Percentiles rank a stretch among this genome's conserved stretches.
These are phyloP conservation scores for Xiphorhynchus erythropygius DNA, from an alignment of 2,797 vertebrate species.

Conservation along the genomic window DNA sequence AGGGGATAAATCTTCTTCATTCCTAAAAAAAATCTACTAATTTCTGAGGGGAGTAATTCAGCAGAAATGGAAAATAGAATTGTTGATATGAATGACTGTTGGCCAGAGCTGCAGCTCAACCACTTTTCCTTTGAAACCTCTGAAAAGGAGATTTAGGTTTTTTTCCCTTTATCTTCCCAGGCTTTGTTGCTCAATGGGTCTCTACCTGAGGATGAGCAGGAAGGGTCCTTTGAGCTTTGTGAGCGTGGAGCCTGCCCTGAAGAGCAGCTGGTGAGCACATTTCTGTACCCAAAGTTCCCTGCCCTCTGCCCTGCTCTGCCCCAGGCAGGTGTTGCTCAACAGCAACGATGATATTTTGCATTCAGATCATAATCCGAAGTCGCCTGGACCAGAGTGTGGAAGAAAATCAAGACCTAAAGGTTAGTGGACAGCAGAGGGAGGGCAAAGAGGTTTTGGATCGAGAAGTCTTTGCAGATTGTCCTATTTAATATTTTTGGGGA, in stretches of 20 bases:
- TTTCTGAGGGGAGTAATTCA: background rate
- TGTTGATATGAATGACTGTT: background rate
- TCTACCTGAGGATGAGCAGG: slow-evolving; percentile 91
- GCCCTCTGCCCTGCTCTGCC: background rate
- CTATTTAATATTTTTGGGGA: background rate
- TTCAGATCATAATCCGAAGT: slow-evolving; percentile 90
- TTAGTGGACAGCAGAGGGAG: slow-evolving; percentile 48
- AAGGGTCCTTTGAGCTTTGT: slow-evolving; percentile 80
- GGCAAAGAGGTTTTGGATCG: background rate
- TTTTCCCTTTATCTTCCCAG: slow-evolving; percentile 64
- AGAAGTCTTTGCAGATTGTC: background rate
- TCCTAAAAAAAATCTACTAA: background rate
- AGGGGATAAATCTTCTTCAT: background rate
- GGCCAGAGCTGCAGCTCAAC: background rate
- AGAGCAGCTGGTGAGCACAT: slow-evolving; percentile 87
- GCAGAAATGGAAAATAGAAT: background rate
- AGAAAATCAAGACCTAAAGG: slow-evolving; percentile 92
- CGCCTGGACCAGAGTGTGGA: slow-evolving; percentile 95
- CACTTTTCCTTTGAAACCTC: background rate
- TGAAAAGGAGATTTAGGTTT: background rate
- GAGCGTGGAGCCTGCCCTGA: slow-evolving; percentile 84
- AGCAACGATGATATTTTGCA: background rate
- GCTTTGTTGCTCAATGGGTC: slow-evolving; percentile 91
- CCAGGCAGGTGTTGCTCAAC: background rate
- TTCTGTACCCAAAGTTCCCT: background rate